Evolutionary conservation across 2,797 vertebrate species (phyloP), one percentile per base, ranked within the genome.

Genomic region (Salarias fasciatus): DNA sequence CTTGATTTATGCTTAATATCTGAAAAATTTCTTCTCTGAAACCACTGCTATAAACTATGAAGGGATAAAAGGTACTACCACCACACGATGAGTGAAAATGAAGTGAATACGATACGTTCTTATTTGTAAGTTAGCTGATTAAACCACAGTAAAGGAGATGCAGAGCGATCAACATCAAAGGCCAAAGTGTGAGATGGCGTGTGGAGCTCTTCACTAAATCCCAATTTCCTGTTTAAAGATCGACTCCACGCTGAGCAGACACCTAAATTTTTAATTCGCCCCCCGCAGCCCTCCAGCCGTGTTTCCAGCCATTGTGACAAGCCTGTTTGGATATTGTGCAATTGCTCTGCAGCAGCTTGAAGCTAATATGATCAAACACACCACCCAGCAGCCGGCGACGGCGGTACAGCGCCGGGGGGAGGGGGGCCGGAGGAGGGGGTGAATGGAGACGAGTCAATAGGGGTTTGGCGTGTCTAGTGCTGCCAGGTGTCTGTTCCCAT

Each of bases 401-500:
- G 72, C 62, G 59, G 52, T 51, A 48, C 4, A 18, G 41, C 50
- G 52, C 55, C 63, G 31, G 33, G 57, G 69, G 51, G 43, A 41
- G 41, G 68, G 40, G 49, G 36, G 37, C 58, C 40, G 51, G 36
- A 33, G 61, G 52, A 5, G 47, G 67, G 0, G 12, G 56, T 29
- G 54, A 64, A 53, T 42, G 40, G 45, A 14, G 41, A 30, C 15
- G 66, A 68, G 62, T 70, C 54, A 54, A 73, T 15, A 54, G 58
- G 80, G 69, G 76, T 57, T 68, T 87, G 1, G 69, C 70, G 44
- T 92, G 89, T 83, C 72, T 80, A 74, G 69, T 28, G 55, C 76
- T 72, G 80, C 89, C 91, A 91, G 90, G 87, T 91, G 90, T 85
- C 82, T 88, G 54, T 60, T 82, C 64, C 69, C 64, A 67, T 83